Percentiles rank a stretch among this genome's conserved stretches.
These are phyloP conservation scores for Umimayanthus chanpuru DNA, from an alignment of 92 coral and sea anemone genomes.

Conservation along the genomic window DNA sequence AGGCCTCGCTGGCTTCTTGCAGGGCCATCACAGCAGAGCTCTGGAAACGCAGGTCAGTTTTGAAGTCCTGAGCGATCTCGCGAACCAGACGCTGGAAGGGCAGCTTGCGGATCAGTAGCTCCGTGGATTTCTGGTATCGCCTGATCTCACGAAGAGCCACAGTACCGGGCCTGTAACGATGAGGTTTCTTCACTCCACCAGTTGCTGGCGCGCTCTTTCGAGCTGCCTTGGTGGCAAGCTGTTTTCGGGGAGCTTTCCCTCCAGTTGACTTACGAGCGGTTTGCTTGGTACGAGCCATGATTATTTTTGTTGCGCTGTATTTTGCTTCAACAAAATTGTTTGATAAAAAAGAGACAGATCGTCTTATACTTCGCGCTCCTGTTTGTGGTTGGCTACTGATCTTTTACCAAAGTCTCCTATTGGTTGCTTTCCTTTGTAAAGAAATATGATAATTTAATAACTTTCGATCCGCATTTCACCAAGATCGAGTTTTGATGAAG, in stretches of 20 bases:
- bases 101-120: slow-evolving; percentile 76
- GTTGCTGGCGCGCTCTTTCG: slow-evolving; percentile 98
- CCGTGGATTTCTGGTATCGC: slow-evolving; percentile 72
- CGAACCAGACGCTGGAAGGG: slow-evolving; percentile 81
- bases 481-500: too few relatives aligned
- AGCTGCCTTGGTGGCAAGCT: slow-evolving; percentile 95
- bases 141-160: slow-evolving; percentile 84
- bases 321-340: too few relatives aligned
- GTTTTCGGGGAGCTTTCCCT: slow-evolving; percentile 99
- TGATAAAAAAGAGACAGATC: too few relatives aligned
- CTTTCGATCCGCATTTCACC: too few relatives aligned
- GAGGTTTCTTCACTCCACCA: slow-evolving; percentile 98
- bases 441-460: too few relatives aligned
- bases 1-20: slow-evolving; percentile 82
- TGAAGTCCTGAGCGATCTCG: slow-evolving; percentile 77
- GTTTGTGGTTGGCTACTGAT: too few relatives aligned
- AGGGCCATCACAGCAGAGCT: slow-evolving; percentile 85
- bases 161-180: slow-evolving; percentile 94
- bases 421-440: too few relatives aligned
- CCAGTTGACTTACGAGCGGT: slow-evolving; percentile 97
- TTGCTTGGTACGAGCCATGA: slow-evolving; percentile 97
- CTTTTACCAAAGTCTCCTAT: too few relatives aligned
- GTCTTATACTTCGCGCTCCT: too few relatives aligned
- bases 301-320: too few relatives aligned
- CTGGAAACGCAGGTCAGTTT: slow-evolving; percentile 84